Evolutionary conservation across 2,888 invertebrate genomes (phyloP).

Genomic region (Hypolimnas misippus): DNA sequence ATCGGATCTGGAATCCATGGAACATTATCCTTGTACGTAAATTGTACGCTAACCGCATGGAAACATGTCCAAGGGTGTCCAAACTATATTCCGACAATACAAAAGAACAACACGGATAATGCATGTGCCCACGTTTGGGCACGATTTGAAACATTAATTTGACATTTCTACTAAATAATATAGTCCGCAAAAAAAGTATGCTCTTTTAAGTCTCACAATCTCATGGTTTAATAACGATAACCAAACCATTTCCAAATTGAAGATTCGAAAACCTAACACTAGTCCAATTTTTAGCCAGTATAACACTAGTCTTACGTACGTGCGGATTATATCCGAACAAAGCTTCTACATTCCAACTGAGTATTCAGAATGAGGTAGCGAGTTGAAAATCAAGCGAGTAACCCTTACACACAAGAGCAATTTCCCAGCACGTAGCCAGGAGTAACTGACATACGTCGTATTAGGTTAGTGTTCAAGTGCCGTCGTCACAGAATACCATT

Average conservation of each 20-base stretch:
- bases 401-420: constrained; percentile 50
- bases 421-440: constrained; percentile 57
- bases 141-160: too few relatives aligned
- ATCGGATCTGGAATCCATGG: too few relatives aligned
- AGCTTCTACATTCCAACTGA: constrained; percentile 13
- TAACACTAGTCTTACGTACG: neutral
- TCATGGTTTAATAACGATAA: neutral
- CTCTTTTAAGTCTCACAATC: too few relatives aligned
- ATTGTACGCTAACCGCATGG: too few relatives aligned
- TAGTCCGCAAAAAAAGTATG: too few relatives aligned
- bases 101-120: too few relatives aligned
- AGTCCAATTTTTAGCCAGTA: constrained; percentile 7
- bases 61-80: too few relatives aligned
- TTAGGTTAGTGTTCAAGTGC: constrained; percentile 60
- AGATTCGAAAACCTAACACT: neutral
- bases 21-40: too few relatives aligned
- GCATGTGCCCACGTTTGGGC: too few relatives aligned
- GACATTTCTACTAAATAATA: too few relatives aligned
- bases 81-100: too few relatives aligned
- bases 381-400: constrained; percentile 45
- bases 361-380: constrained; percentile 35
- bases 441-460: constrained; percentile 61
- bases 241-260: neutral
- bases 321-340: constrained; percentile 9
- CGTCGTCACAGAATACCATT: constrained; percentile 42